These are phyloP conservation scores for Monomorium pharaonis DNA, from an alignment of 1,140 invertebrate species.

Conservation along the genomic window DNA sequence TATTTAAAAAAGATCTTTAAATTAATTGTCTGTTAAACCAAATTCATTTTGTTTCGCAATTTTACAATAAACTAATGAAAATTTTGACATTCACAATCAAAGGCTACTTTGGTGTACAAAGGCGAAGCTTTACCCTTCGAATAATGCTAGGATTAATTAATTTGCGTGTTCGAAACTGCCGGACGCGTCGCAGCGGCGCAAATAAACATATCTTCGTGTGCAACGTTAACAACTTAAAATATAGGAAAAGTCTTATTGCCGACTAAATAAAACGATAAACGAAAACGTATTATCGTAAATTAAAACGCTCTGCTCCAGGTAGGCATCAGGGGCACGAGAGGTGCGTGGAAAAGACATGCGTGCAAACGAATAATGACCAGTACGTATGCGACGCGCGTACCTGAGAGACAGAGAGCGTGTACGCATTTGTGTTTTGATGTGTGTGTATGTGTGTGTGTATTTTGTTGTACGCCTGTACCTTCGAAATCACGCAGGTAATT, in stretches of 20 bases:
- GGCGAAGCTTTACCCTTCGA: neutral
- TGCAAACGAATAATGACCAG: slow-evolving; percentile 40
- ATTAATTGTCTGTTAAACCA: neutral
- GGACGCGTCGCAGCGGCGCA: slow-evolving; percentile 36
- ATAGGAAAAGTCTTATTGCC: slow-evolving; percentile 59
- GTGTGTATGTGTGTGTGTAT: neutral
- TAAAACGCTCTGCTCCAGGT: neutral
- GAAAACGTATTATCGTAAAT: slow-evolving; percentile 42
- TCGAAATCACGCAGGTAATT: slow-evolving; percentile 17
- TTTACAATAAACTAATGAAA: neutral
- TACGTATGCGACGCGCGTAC: slow-evolving; percentile 13
- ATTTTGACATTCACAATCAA: neutral
- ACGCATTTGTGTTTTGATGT: slow-evolving; percentile 15
- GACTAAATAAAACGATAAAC: slow-evolving; percentile 40
- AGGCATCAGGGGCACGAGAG: neutral
- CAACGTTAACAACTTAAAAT: slow-evolving; percentile 45
- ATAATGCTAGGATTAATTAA: neutral
- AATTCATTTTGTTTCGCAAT: neutral
- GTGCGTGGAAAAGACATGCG: slow-evolving; percentile 5
- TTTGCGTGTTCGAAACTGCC: neutral
- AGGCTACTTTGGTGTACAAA: no score
- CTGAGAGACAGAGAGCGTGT: slow-evolving; percentile 25
- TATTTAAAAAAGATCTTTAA: neutral
- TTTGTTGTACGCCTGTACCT: neutral
- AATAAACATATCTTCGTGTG: slow-evolving; percentile 1